Evolutionary conservation across 1,140 invertebrate genomes (phyloP).

Genomic region (Temnothorax nylanderi): DNA sequence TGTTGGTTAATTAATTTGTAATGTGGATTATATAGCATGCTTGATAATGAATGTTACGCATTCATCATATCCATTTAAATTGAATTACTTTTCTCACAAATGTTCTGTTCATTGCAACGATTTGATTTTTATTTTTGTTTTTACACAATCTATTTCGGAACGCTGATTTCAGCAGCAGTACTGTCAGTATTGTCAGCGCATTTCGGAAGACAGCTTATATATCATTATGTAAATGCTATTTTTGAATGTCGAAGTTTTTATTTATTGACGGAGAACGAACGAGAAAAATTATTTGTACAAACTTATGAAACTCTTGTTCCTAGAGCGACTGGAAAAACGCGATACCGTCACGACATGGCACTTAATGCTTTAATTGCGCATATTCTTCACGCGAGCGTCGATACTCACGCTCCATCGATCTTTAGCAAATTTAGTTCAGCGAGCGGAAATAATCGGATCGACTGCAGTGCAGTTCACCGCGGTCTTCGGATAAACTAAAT

Average conservation of each 20-base stretch:
- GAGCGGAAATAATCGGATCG: slow-evolving; percentile 14
- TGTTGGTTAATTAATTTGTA: not conserved
- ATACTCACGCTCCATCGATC: not conserved
- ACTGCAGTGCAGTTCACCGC: slow-evolving; percentile 25
- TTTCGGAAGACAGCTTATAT: not conserved
- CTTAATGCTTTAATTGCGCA: not conserved
- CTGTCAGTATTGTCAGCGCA: too few relatives aligned
- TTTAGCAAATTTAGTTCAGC: slow-evolving; percentile 6
- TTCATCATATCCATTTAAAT: not conserved
- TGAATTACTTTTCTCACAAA: not conserved
- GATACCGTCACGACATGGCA: not conserved
- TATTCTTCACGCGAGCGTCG: not conserved
- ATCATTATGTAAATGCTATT: not conserved
- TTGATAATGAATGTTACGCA: not conserved
- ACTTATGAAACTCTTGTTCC: not conserved
- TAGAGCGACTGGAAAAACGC: not conserved
- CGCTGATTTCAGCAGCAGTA: too few relatives aligned
- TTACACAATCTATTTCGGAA: not conserved
- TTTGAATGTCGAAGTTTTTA: not conserved
- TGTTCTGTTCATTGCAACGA: not conserved
- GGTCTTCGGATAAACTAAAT: slow-evolving; percentile 42
- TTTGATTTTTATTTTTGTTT: not conserved
- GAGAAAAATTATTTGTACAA: not conserved
- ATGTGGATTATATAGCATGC: not conserved
- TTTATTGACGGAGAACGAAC: not conserved